phyloP scores from a whole-genome alignment of 2,113 vertebrate genomes.

The Candoia aspera region DNA sequence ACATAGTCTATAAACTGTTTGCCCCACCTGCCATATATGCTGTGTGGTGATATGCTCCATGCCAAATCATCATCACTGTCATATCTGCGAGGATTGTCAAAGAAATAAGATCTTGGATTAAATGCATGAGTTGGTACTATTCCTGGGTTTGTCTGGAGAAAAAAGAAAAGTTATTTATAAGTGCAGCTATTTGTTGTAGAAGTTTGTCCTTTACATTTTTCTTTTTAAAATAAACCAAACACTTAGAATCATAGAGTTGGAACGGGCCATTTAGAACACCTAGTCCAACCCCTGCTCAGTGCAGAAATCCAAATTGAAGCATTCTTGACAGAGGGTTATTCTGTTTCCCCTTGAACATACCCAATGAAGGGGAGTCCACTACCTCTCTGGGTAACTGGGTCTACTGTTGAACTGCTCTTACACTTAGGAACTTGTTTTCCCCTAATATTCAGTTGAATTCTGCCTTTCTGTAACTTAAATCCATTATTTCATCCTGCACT shows the following conservation, averaged over 20 bases:
- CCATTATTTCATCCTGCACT: background rate
- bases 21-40: constrained; percentile 87
- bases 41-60: constrained; percentile 89
- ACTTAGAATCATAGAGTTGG: background rate
- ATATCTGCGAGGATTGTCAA: constrained; percentile 95
- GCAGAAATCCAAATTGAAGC: background rate
- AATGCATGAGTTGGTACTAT: constrained; percentile 88
- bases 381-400: background rate
- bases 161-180: constrained; percentile 21
- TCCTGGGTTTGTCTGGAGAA: constrained; percentile 78
- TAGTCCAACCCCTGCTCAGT: background rate
- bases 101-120: constrained; percentile 91
- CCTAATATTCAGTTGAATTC: background rate
- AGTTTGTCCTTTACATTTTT: background rate
- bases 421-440: background rate
- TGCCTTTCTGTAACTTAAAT: background rate
- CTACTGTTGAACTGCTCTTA: background rate
- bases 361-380: background rate
- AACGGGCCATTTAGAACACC: background rate
- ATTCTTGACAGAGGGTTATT: background rate
- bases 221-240: no score
- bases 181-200: background rate
- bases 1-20: background rate
- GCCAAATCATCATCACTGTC: constrained; percentile 96
- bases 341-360: background rate